These are phyloP conservation scores for Lepidurus arcticus DNA, from an alignment of 1,140 invertebrate genomes.

Conservation along the genomic window DNA sequence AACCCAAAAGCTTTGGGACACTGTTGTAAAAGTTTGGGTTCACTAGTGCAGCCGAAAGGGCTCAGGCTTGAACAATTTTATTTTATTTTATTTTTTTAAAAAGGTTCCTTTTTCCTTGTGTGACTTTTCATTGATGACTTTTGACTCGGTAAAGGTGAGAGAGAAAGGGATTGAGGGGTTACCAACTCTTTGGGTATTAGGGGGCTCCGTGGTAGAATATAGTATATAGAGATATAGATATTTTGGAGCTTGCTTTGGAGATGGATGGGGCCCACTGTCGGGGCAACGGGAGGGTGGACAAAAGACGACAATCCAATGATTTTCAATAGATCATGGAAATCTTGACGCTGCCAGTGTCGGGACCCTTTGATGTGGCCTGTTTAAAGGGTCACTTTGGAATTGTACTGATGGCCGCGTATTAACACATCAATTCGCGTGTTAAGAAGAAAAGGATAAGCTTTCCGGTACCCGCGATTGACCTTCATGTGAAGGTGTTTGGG, in stretches of 20 bases:
- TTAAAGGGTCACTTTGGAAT: background rate
- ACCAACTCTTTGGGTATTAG: background rate
- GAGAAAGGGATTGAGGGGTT: background rate
- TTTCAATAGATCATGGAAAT: constrained; percentile 16
- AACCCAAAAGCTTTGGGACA: background rate
- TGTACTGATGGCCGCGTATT: background rate
- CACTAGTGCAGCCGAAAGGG: background rate
- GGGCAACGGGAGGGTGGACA: background rate
- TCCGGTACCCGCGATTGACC: background rate
- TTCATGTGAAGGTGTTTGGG: background rate
- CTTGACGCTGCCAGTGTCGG: background rate
- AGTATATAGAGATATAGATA: background rate
- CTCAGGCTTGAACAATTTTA: background rate
- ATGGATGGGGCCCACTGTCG: background rate
- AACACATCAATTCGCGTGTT: constrained; percentile 1
- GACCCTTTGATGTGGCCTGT: constrained; percentile 9
- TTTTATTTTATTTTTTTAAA: no score
- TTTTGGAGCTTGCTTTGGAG: no score
- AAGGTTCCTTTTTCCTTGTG: background rate
- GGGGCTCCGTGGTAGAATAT: background rate
- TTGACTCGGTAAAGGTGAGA: constrained; percentile 3
- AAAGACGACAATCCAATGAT: constrained; percentile 15
- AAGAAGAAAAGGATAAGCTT: background rate
- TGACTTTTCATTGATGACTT: constrained; percentile 18
- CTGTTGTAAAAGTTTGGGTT: background rate